These are phyloP conservation scores for Suncus etruscus DNA, from an alignment of 2,113 vertebrate genomes.

Conservation along the genomic window DNA sequence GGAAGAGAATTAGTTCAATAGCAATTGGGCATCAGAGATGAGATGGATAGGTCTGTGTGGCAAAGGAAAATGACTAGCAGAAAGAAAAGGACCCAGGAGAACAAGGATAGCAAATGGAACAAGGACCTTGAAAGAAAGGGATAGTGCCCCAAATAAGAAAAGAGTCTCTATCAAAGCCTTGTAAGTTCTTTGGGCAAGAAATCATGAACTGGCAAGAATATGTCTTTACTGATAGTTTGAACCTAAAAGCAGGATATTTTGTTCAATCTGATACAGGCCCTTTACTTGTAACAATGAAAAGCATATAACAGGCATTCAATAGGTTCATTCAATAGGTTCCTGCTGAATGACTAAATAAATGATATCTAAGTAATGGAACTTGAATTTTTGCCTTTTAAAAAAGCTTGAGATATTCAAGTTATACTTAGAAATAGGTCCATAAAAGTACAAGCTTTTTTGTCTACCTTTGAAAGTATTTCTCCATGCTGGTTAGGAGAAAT, in stretches of 20 bases:
- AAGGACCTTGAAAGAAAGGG: not conserved
- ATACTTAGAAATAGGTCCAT: conserved; percentile 49
- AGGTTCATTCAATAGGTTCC: not conserved
- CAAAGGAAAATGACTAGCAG: not conserved
- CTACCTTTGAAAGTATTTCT: conserved; percentile 59
- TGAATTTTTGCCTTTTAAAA: conserved; percentile 19
- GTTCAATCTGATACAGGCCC: not conserved
- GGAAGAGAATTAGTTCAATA: not conserved
- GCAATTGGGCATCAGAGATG: not conserved
- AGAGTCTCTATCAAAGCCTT: not conserved
- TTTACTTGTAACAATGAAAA: not conserved
- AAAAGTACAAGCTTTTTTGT: conserved; percentile 56
- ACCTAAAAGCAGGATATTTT: not conserved
- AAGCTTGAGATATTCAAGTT: conserved; percentile 1
- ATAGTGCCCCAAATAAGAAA: not conserved
- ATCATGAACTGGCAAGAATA: not conserved
- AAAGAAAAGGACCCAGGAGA: not conserved
- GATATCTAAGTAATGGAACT: not conserved
- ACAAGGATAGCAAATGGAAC: not conserved
- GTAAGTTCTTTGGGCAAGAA: not conserved
- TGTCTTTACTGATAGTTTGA: not conserved
- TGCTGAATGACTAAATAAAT: not conserved
- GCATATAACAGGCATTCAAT: not conserved
- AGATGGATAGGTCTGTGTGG: not conserved
- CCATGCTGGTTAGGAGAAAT: conserved; percentile 55